A percentile compares a stretch with the other conserved stretches of the same genome.
Conservation (phyloP, 37 sponge, comb jelly and placozoan genomes). For the Haliclona indistincta region DNA sequence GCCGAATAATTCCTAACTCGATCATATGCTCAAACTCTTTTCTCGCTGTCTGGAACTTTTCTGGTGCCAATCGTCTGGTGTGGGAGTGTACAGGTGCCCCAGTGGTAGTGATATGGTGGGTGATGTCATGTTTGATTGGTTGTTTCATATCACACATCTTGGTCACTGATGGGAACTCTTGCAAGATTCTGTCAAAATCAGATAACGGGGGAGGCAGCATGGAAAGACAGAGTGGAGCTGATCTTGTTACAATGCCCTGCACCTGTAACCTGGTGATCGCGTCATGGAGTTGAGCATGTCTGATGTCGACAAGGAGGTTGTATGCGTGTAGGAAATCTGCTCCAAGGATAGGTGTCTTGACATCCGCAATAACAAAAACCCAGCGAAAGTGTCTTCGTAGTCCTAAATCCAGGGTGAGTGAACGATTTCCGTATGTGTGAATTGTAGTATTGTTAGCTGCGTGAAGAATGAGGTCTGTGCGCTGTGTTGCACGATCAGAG, state of each 20-base stretch:
- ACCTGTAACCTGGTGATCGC: constrained; percentile 17
- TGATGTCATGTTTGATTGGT: too few species aligned
- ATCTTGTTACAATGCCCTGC: constrained; percentile 38
- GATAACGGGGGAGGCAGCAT: too few species aligned
- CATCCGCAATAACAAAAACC: constrained; percentile 75
- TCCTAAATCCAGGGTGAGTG: constrained; percentile 60
- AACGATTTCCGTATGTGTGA: constrained; percentile 40
- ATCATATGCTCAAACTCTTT: too few species aligned
- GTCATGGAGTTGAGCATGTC: constrained; percentile 20
- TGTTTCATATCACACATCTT: too few species aligned
- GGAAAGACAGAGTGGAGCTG: too few species aligned
- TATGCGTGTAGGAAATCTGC: constrained; percentile 45
- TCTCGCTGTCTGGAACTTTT: too few species aligned
- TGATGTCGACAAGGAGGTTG: constrained; percentile 41
- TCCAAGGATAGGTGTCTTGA: constrained; percentile 59
- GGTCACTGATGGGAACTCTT: too few species aligned
- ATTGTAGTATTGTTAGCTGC: constrained; percentile 19
- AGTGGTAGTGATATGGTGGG: too few species aligned
- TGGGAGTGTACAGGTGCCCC: too few species aligned
- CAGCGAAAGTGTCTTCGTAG: constrained; percentile 47
- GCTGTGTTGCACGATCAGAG: constrained; percentile 1
- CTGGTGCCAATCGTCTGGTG: too few species aligned
- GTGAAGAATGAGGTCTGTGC: background rate
- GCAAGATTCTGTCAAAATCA: too few species aligned
- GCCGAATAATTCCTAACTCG: too few species aligned